Conservation (phyloP, 2,113 vertebrate genomes). For the Ammodytes dubius region DNA sequence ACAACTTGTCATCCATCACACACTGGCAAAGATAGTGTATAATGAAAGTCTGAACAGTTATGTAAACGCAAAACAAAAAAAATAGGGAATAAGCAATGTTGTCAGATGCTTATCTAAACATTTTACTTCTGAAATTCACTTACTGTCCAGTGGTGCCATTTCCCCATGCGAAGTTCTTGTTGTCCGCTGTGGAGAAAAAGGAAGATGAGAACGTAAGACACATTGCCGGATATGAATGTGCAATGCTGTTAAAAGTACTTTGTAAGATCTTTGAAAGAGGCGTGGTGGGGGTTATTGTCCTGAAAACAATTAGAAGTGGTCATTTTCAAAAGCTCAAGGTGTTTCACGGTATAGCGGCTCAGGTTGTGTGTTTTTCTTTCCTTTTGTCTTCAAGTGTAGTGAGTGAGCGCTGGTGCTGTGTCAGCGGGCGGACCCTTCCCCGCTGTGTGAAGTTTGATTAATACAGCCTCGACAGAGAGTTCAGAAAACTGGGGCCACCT, state of each 20-base stretch:
- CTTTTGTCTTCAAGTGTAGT: conserved; percentile 77
- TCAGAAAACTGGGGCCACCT: conserved; percentile 83
- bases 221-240: background rate
- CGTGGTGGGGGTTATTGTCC: background rate
- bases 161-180: conserved; percentile 71
- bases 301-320: conserved; percentile 26
- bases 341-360: conserved; percentile 36
- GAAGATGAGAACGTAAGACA: conserved; percentile 12
- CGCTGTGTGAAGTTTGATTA: conserved; percentile 93
- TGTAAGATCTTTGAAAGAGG: background rate
- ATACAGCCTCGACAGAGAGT: conserved; percentile 86
- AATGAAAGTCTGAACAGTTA: background rate
- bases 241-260: background rate
- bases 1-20: conserved; percentile 5
- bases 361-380: conserved; percentile 61
- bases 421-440: conserved; percentile 80
- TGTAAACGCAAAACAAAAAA: background rate
- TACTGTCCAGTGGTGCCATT: conserved; percentile 76
- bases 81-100: background rate
- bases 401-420: conserved; percentile 78
- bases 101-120: background rate
- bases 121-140: conserved; percentile 48
- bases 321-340: conserved; percentile 38
- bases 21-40: background rate
- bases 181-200: conserved; percentile 57